phyloP scores from a whole-genome alignment of 2,113 vertebrate species.

The Chroicocephalus ridibundus region DNA sequence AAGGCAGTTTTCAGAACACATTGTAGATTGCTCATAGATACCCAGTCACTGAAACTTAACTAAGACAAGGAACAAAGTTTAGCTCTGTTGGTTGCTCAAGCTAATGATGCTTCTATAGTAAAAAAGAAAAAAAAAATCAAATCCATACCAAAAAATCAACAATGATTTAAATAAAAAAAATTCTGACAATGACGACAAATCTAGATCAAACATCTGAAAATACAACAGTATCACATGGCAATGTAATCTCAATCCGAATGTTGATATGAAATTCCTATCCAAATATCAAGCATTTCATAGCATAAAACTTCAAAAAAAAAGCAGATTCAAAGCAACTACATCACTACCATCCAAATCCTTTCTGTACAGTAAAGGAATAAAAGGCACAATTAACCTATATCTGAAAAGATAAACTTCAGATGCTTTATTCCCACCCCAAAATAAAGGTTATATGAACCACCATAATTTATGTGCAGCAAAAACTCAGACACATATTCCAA shows the following conservation, averaged over 20 bases:
- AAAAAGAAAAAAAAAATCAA: constrained; percentile 51
- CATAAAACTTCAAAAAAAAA: constrained; percentile 62
- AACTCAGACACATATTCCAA: constrained; percentile 78
- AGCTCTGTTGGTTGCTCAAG: constrained; percentile 68
- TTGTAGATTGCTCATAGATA: constrained; percentile 33
- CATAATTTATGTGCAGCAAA: constrained; percentile 73
- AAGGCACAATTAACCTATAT: constrained; percentile 58
- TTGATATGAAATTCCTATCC: constrained; percentile 31
- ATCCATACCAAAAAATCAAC: constrained; percentile 64
- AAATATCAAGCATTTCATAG: constrained; percentile 64
- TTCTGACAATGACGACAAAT: constrained; percentile 65
- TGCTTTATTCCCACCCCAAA: constrained; percentile 74
- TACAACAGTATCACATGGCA: constrained; percentile 52
- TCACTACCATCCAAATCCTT: constrained; percentile 63
- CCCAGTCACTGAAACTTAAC: constrained; percentile 66
- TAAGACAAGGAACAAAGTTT: constrained; percentile 64
- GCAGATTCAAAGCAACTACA: constrained; percentile 60
- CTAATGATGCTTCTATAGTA: constrained; percentile 82
- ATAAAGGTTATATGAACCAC: constrained; percentile 67
- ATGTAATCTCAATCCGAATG: constrained; percentile 55
- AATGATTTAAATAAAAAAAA: constrained; percentile 32
- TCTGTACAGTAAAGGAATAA: constrained; percentile 55
- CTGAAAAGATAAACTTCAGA: constrained; percentile 60
- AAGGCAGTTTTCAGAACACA: constrained; percentile 59
- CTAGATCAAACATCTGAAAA: constrained; percentile 60